These are phyloP conservation scores for Drosophila paulistorum DNA, from an alignment of 1,140 invertebrate genomes.

Conservation along the genomic window DNA sequence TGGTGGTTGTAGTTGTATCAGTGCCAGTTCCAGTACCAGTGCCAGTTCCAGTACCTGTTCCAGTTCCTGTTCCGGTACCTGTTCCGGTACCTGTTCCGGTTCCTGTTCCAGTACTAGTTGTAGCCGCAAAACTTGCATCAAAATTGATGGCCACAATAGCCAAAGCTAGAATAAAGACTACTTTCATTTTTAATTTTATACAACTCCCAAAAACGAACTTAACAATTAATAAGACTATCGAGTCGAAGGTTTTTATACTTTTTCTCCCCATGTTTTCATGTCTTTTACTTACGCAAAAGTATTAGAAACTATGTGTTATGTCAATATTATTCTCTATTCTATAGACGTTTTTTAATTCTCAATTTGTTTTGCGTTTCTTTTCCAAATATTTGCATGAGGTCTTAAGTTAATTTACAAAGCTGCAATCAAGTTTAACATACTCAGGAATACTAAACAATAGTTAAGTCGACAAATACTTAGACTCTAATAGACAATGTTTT, in stretches of 20 bases:
- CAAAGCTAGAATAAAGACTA: background rate
- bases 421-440: background rate
- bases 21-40: background rate
- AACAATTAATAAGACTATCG: background rate
- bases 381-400: background rate
- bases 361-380: background rate
- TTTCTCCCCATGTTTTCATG: background rate
- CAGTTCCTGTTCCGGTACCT: background rate
- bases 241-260: background rate
- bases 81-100: background rate
- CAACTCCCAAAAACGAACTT: background rate
- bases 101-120: background rate
- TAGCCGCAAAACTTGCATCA: background rate
- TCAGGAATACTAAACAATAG: background rate
- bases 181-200: background rate
- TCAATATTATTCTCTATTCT: background rate
- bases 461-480: too few species aligned
- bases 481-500: too few species aligned
- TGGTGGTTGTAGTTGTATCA: background rate
- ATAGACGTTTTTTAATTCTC: background rate
- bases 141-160: background rate
- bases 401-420: constrained; percentile 3
- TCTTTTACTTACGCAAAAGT: background rate
- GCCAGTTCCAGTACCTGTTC: background rate
- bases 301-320: background rate